These are phyloP conservation scores for Belgica antarctica DNA, from an alignment of 2,888 invertebrate genomes.

Conservation along the genomic window DNA sequence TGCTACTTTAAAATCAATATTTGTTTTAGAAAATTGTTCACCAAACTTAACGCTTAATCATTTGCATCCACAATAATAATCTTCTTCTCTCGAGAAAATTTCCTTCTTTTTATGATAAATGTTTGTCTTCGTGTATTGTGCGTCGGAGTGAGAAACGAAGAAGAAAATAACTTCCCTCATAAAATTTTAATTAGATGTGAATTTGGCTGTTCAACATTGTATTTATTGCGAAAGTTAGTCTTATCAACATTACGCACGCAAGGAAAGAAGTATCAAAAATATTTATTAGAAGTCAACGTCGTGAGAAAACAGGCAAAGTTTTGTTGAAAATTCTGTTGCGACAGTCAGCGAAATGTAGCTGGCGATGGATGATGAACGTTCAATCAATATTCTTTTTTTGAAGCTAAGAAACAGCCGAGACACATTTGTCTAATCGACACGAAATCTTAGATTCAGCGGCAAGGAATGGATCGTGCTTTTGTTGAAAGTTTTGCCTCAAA, in stretches of 20 bases:
- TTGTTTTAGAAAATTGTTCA: no score
- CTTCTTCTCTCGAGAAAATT: no score
- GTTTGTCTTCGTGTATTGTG: not conserved
- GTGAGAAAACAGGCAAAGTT: not conserved
- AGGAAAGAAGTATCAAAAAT: not conserved
- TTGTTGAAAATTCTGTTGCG: not conserved
- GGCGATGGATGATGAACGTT: not conserved
- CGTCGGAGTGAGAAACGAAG: not conserved
- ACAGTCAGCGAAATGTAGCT: not conserved
- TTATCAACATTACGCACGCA: not conserved
- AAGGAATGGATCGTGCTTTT: no score
- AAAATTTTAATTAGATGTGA: not conserved
- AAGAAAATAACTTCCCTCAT: not conserved
- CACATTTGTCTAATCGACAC: no score
- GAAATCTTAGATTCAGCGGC: no score
- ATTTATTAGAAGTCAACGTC: not conserved
- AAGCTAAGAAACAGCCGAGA: no score
- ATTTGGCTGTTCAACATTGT: constrained; percentile 5
- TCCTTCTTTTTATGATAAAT: constrained; percentile 5
- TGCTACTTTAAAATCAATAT: no score
- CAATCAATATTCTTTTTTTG: no score
- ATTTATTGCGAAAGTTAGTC: constrained; percentile 9
- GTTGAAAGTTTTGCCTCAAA: no score
- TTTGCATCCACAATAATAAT: no score
- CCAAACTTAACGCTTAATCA: no score